phyloP scores from a whole-genome alignment of 1,140 invertebrate genomes.

The Oncopeltus fasciatus region DNA sequence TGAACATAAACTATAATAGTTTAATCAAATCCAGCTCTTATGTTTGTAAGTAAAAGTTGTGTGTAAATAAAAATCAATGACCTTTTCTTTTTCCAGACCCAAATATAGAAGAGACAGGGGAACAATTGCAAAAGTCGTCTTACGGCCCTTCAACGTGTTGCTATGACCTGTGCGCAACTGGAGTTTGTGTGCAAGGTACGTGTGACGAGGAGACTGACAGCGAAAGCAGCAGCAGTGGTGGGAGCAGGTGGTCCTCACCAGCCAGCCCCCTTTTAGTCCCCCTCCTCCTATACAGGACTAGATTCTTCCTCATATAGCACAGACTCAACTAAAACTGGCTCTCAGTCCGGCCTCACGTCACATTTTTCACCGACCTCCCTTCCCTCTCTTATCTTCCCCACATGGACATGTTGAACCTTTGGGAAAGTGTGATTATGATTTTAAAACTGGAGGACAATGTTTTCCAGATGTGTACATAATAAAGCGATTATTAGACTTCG shows the following conservation, averaged over 20 bases:
- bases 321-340: slow-evolving; percentile 11
- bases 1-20: too few relatives aligned
- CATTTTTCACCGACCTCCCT: slow-evolving; percentile 2
- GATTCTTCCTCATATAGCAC: slow-evolving; percentile 18
- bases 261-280: neutral
- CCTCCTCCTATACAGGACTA: slow-evolving; percentile 17
- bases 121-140: slow-evolving; percentile 50
- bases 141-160: slow-evolving; percentile 51
- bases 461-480: slow-evolving; percentile 10
- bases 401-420: neutral
- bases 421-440: neutral
- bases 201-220: neutral
- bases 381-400: neutral
- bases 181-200: neutral
- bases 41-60: too few relatives aligned
- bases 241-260: neutral
- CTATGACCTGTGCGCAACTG: slow-evolving; percentile 46
- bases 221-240: neutral
- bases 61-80: too few relatives aligned
- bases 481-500: slow-evolving; percentile 1
- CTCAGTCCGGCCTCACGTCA: slow-evolving; percentile 1
- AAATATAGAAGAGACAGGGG: slow-evolving; percentile 58
- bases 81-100: slow-evolving; percentile 52
- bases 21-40: too few relatives aligned
- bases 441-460: slow-evolving; percentile 4